Evolutionary conservation across 37 sponge, comb jelly and placozoan species (phyloP), one percentile per base, ranked within the genome.

Genomic region (Eunapius fragilis): DNA sequence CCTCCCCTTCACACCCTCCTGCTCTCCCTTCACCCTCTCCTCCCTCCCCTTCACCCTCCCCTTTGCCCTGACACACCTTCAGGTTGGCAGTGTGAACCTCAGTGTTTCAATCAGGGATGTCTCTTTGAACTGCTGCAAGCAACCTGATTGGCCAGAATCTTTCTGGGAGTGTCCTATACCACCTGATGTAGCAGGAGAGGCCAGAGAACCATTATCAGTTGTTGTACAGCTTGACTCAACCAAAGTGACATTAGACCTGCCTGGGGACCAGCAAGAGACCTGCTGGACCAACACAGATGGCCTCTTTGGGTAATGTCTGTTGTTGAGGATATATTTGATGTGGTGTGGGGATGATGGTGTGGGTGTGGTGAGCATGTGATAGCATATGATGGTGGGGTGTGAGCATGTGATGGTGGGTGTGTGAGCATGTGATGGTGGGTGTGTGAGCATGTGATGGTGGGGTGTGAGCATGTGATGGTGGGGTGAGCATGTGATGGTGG

Each of bases 341-440:
- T n/a, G n/a, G n/a, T n/a, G n/a, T n/a, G n/a, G n/a, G n/a, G n/a
- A n/a, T n/a, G n/a, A n/a, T n/a, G n/a, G n/a, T 2, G 75, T 5
- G 14, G 22, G 32, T 27, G 48, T 35, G 4, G 23, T 33, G 41
- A 2, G 22, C 23, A 2, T 34, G 45, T 68, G 27, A 58, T 13
- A 70, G 58, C 0, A 72, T 80, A 26, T 41, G 79, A 47, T 81
- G 24, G 86, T 75, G 86, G 26, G 72, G 90, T 89, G 79, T 35
- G 74, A 58, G 80, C 23, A 38, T 25, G 81, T 41, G 30, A 38
- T 28, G 0, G 81, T 14, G 41, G 71, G 45, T 28, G 3, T 36
- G 69, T 81, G 17, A 11, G 1, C 22, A 58, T 58, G 7, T 13
- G 14, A 58, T 58, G 58, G 7, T 4, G 58, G 6, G 17, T 58